Conservation (phyloP, 2,888 invertebrate genomes). For the Andrena haemorrhoa region DNA sequence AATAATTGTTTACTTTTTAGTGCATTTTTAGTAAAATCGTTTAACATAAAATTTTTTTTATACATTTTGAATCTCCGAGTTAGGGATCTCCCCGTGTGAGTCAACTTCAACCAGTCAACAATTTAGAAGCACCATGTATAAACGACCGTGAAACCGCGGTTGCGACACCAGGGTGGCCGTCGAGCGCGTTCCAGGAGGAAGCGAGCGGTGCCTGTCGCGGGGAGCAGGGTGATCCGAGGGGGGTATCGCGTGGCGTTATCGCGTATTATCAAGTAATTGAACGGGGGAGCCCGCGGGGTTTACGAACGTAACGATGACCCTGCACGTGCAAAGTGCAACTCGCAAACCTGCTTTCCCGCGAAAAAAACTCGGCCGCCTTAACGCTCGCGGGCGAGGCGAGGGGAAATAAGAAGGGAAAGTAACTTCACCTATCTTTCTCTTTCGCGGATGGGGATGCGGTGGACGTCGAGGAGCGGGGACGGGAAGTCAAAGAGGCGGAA, state of each 20-base stretch:
- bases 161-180: not conserved
- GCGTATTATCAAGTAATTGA: slow-evolving; percentile 60
- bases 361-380: slow-evolving; percentile 50
- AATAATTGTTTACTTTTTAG: too few relatives aligned
- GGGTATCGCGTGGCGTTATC: slow-evolving; percentile 40
- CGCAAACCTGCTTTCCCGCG: slow-evolving; percentile 61
- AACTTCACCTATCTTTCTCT: slow-evolving; percentile 6
- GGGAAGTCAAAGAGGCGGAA: not conserved
- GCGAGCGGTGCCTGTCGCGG: not conserved
- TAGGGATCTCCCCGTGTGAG: too few relatives aligned
- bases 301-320: slow-evolving; percentile 56
- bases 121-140: too few relatives aligned
- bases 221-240: not conserved
- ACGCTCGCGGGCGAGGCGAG: slow-evolving; percentile 14
- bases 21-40: too few relatives aligned
- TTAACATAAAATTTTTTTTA: too few relatives aligned
- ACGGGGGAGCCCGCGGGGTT: slow-evolving; percentile 27
- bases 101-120: too few relatives aligned
- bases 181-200: not conserved
- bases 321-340: slow-evolving; percentile 62
- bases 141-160: not conserved
- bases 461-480: not conserved
- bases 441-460: not conserved
- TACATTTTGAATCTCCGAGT: too few relatives aligned
- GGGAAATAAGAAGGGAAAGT: slow-evolving; percentile 48